Evolutionary conservation across 2,888 invertebrate genomes (phyloP), one percentile per base, ranked within the genome.

Genomic region (Morpho achilles): DNA sequence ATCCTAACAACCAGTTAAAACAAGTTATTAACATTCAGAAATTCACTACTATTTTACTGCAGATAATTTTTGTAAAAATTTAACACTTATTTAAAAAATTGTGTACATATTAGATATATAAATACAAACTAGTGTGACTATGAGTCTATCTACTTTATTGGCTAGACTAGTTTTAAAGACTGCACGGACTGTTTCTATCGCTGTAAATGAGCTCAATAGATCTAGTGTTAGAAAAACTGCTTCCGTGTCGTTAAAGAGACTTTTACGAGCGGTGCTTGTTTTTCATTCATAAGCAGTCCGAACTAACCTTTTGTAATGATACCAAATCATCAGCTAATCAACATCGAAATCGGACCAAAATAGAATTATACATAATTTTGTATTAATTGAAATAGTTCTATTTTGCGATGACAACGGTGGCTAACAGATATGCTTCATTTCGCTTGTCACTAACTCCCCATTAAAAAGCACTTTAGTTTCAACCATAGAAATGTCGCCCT

Each of bases 361-460:
- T 51, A 49, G 48, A 8, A 32, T 32, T 32, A 32, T 32, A 32
- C 3, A 32, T 32, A 32, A 32, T 32, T 32, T 32, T 32, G 32
- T 32, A 5, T 32, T 32, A 2, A 32, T 0, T 32, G 1, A 5
- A 32, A 5, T 22, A 43, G 42, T 43, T 43, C 8, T 43, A 43
- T 43, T 43, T 43, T 9, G 42, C 7, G 7, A 43, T 50, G 60
- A 62, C 53, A 46, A 61, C 65, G 72, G 74, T 72, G 61, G 74
- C 78, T 84, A 83, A 83, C 77, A 71, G 71, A 74, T 73, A 77
- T 79, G 67, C 71, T 75, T 75, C 69, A 68, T 59, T 63, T 54
- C 65, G 82, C 86, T 84, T 85, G 64, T 70, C 76, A 81, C 82
- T 84, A 80, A 84, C 79, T 56, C 54, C 56, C 42, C 60, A 45